Base-by-base conservation (phyloP, 2,888 invertebrate species). In the Tenthredo amoena region DNA sequence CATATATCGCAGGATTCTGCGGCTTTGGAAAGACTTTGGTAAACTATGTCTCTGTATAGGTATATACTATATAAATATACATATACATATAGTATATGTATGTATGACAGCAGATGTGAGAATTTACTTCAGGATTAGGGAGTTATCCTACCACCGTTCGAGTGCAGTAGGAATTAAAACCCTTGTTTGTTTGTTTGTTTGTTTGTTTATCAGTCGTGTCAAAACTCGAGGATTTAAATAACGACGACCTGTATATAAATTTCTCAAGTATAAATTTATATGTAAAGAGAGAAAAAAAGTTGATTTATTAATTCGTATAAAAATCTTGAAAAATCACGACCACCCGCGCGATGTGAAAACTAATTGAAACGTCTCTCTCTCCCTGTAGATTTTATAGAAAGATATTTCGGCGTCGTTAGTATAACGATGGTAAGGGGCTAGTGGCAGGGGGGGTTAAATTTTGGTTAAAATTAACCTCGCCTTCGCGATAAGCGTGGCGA, bases 401-500 rank as follows among this genome's bases (percentile, higher is more conserved):
- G 43, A 76, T 50, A 76, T 76, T 76, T 76, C 15, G n/a, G 2
- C 26, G 4, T 76, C 76, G 76, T 76, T 76, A 76, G 43, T 74
- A 55, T 55, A 55, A n/a, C 55, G n/a, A 6, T 6, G 55, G n/a
- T 5, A n/a, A 55, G 18, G n/a, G 7, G 18, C 4, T 18, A 6
- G 55, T 12, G 43, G 43, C 3, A 12, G 9, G 21, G 12, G 21
- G 43, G 72, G 6, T 21, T 77, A 77, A 77, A 77, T 77, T 77
- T 50, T 55, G 50, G 77, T 55, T 12, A 40, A 77, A 77, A 77
- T 77, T 77, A 77, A 77, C 77, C 55, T 34, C 50, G 31, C 77
- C 31, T 77, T 77, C 50, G 50, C 77, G 50, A 77, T 77, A 55
- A 77, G 55, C 77, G 77, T 77, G 77, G 77, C 77, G 31, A 55